phyloP scores from a whole-genome alignment of 2,113 vertebrate species.

The Chaetorhynchus papuensis region DNA sequence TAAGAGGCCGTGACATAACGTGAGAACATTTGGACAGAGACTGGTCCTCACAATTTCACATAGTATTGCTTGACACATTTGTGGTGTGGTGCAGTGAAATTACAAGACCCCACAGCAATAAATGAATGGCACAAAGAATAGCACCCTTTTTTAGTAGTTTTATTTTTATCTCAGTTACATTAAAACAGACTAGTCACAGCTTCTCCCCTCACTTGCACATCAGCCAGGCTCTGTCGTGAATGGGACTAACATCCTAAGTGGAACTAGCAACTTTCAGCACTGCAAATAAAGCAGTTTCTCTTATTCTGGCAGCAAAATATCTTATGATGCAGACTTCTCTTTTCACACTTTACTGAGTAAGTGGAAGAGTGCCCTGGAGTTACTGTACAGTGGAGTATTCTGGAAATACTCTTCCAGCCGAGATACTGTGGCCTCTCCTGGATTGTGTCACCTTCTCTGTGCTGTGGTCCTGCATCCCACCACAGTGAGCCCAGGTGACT shows the following conservation, averaged over 20 bases:
- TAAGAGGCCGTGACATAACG: fast-evolving
- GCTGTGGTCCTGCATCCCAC: background rate
- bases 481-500: background rate
- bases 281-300: background rate
- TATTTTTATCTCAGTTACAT: background rate
- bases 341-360: background rate
- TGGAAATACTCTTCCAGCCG: background rate
- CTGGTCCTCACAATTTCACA: background rate
- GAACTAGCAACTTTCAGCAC: background rate
- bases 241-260: background rate
- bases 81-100: background rate
- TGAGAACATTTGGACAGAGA: background rate
- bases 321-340: background rate
- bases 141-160: background rate
- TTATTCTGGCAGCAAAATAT: background rate
- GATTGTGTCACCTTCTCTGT: background rate
- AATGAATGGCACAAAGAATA: background rate
- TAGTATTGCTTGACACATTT: background rate
- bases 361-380: background rate
- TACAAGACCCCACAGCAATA: background rate
- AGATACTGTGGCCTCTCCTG: background rate
- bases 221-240: background rate
- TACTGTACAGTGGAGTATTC: background rate
- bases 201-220: background rate
- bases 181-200: background rate